Base-by-base conservation (phyloP, 2,113 vertebrate species). In the Platanista minor region DNA sequence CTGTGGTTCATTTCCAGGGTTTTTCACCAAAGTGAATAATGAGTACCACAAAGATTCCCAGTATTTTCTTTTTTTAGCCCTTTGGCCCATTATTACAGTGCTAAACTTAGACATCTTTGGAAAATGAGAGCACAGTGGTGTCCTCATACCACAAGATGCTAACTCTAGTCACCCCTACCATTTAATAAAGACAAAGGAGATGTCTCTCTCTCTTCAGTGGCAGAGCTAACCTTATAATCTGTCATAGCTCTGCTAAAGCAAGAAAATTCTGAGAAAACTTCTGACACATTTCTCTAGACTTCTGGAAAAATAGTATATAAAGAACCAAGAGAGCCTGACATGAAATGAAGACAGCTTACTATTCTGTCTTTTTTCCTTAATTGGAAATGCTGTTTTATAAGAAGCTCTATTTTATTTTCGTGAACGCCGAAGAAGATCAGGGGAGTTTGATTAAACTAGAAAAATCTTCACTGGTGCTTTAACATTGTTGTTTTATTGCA, bases 301-400 rank as follows among this genome's bases (percentile, higher is more conserved):
- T 78, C 82, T 98, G 82, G 64, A 85, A 96, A 96, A 89, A 81
- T 41, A 69, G 20, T 81, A 75, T 81, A 90, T 92, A 91, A 97
- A 91, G 85, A 97, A 95, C 23, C 27, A 89, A 83, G 52, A 93
- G 36, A 95, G 52, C 49, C 61, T 92, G 94, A 91, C 85, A 90
- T 91, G 52, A 91, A 94, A 91, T 67, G 59, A 96, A 96, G 93
- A 89, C 61, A 94, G 74, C 87, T 89, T 87, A 82, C 81, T 57
- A 13, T 66, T 95, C 62, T 88, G 66, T 62, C 94, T 91, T 95
- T 95, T 91, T 91, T 61, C 66, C 69, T 96, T 96, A 96, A 96
- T 87, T 97, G 96, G 90, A 98, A 95, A 93, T 67, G 82, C 67
- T 91, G 31, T 96, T 96, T 94, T 92, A 84, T 89, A 91, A 96